Percentiles rank a stretch among this genome's conserved stretches.
Conservation (phyloP, 2,113 vertebrate genomes). For the Lutjanus erythropterus region DNA sequence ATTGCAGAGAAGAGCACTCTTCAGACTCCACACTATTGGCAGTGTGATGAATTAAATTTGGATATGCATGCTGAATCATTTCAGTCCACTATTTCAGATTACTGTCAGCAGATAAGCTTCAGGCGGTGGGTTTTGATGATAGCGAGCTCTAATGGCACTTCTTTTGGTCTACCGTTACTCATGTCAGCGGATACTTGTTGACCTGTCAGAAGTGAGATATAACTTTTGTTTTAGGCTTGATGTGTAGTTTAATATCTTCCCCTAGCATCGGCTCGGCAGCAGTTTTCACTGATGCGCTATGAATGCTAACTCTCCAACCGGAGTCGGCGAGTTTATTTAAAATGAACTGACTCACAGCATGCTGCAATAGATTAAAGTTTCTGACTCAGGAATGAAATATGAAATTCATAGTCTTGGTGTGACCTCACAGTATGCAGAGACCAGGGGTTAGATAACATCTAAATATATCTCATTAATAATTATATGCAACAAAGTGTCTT, state of each 20-base stretch:
- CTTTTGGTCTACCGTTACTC: slow-evolving; percentile 12
- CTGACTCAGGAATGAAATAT: slow-evolving; percentile 1
- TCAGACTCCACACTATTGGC: slow-evolving; percentile 10
- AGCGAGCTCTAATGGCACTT: slow-evolving; percentile 7
- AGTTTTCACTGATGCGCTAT: neutral
- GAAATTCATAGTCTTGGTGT: slow-evolving; percentile 25
- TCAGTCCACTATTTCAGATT: slow-evolving; percentile 29
- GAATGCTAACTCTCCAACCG: slow-evolving; percentile 14
- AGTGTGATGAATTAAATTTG: slow-evolving; percentile 39
- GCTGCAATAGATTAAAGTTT: slow-evolving; percentile 30
- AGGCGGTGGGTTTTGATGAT: slow-evolving; percentile 37
- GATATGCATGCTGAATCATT: slow-evolving; percentile 26
- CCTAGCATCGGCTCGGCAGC: slow-evolving; percentile 4
- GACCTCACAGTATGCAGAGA: neutral
- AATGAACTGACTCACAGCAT: slow-evolving; percentile 20
- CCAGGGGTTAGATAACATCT: neutral
- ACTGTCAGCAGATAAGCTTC: slow-evolving; percentile 15
- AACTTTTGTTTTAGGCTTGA: slow-evolving; percentile 22
- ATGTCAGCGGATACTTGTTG: slow-evolving; percentile 37
- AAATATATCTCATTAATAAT: slow-evolving; percentile 8
- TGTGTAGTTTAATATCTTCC: slow-evolving; percentile 17
- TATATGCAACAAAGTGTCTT: neutral
- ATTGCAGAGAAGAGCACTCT: neutral
- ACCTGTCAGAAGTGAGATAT: slow-evolving; percentile 34
- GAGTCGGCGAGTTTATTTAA: slow-evolving; percentile 5